Percentiles rank a stretch among this genome's conserved stretches.
phyloP scores from a whole-genome alignment of 2,888 invertebrate species.

The Aspidiotus rigidus region DNA sequence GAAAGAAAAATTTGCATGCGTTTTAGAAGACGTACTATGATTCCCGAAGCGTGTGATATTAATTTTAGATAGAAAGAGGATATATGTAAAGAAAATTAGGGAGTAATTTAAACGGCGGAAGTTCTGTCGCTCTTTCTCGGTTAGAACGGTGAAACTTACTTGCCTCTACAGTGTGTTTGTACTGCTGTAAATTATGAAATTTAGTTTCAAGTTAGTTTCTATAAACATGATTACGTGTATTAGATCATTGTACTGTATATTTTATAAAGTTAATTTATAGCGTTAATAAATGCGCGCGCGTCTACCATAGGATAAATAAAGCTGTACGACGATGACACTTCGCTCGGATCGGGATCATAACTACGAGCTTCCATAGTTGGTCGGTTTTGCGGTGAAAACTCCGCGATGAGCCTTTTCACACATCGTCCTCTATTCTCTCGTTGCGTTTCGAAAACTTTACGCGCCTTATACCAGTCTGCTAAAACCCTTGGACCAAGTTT shows the following conservation, averaged over 20 bases:
- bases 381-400: too few species aligned
- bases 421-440: too few species aligned
- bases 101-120: not conserved
- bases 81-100: not conserved
- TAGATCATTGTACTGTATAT: not conserved
- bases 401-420: too few species aligned
- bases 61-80: not conserved
- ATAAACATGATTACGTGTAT: too few species aligned
- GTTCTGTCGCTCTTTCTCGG: constrained; percentile 7
- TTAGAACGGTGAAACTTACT: constrained; percentile 5
- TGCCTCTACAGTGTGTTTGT: constrained; percentile 30
- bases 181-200: constrained; percentile 28
- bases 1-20: not conserved
- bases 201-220: not conserved
- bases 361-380: too few species aligned
- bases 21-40: not conserved
- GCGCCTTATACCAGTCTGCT: too few species aligned
- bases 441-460: too few species aligned
- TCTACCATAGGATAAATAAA: too few species aligned
- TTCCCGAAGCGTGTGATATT: not conserved
- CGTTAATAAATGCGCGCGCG: too few species aligned
- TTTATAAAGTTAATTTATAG: not conserved
- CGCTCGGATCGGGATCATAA: too few species aligned
- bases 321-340: too few species aligned
- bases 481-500: too few species aligned